Evolutionary conservation across 2,888 invertebrate genomes (phyloP), one percentile per base, ranked within the genome.

Genomic region (Entomobrya multifasciata): DNA sequence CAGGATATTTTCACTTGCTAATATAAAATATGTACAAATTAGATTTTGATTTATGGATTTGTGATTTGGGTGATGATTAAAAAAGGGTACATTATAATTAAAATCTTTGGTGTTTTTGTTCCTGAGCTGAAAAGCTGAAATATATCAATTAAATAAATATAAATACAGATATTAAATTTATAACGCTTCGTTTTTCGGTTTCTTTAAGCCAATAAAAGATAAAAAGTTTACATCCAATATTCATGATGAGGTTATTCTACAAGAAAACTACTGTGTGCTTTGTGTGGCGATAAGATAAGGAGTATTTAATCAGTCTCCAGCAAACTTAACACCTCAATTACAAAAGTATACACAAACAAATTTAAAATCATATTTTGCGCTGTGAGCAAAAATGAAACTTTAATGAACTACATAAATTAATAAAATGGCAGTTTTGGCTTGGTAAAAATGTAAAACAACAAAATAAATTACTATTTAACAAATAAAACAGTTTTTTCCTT

Each of bases 221-320:
- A n/a, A n/a, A n/a, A n/a, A n/a, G n/a, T n/a, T n/a, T n/a, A n/a
- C n/a, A n/a, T n/a, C n/a, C 10, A 22, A 25, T 11, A 25, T 25
- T 11, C 10, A 62, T 10, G 27, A 36, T 8, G 36, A 36, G 36
- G 36, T 36, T 36, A 36, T n/a, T n/a, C 36, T 36, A 30, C 5
- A 13, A 22, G 10, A 77, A 30, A 57, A 41, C 41, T 41, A 49
- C 13, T 25, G n/a, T 60, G 77, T 44, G 77, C 77, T 74, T 74
- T 74, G n/a, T 74, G 30, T 74, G 22, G 57, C 22, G 30, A 72
- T 13, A 36, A 82, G 86, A n/a, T n/a, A n/a, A n/a, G n/a, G 86
- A 89, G 88, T 88, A 89, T 87, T 84, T 86, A 87, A 89, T 89
- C 89, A 89, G 89, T 89, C 89, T 89, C 89, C 84, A 85, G 86